These are phyloP conservation scores for Enteromius treurensis DNA, from an alignment of 2,797 vertebrate genomes.

Conservation along the genomic window DNA sequence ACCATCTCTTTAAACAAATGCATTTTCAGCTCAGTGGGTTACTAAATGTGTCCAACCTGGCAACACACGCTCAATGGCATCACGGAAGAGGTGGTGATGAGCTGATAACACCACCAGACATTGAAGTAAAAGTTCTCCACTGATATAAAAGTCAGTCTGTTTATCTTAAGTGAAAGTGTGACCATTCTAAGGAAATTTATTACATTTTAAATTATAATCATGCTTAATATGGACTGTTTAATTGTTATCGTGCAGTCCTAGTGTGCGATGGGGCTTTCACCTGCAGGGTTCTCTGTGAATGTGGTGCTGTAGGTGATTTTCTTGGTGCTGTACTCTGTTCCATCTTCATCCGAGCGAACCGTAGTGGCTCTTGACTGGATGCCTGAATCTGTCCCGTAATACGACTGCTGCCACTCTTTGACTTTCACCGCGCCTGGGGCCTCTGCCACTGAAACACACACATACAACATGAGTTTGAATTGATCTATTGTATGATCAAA, in stretches of 20 bases:
- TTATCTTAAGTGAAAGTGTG: background rate
- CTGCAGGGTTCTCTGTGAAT: constrained; percentile 61
- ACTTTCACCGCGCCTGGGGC: constrained; percentile 68
- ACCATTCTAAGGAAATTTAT: background rate
- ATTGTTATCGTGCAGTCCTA: background rate
- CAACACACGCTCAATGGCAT: background rate
- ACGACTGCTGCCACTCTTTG: constrained; percentile 69
- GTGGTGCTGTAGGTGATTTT: constrained; percentile 71
- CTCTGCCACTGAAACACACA: constrained; percentile 67
- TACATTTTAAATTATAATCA: background rate
- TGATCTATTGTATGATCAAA: background rate
- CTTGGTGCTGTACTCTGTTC: constrained; percentile 62
- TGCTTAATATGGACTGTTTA: background rate
- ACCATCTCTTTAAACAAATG: background rate
- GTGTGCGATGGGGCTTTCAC: constrained; percentile 59
- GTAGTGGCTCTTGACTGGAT: constrained; percentile 79
- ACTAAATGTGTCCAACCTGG: background rate
- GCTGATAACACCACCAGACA: background rate
- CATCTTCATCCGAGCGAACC: constrained; percentile 68
- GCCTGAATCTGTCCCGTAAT: constrained; percentile 74
- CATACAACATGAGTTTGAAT: background rate
- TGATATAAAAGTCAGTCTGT: background rate
- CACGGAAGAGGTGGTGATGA: background rate
- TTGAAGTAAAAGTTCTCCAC: background rate
- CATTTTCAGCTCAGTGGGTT: background rate